These are phyloP conservation scores for Solea solea DNA, from an alignment of 2,113 vertebrate genomes.

Conservation along the genomic window DNA sequence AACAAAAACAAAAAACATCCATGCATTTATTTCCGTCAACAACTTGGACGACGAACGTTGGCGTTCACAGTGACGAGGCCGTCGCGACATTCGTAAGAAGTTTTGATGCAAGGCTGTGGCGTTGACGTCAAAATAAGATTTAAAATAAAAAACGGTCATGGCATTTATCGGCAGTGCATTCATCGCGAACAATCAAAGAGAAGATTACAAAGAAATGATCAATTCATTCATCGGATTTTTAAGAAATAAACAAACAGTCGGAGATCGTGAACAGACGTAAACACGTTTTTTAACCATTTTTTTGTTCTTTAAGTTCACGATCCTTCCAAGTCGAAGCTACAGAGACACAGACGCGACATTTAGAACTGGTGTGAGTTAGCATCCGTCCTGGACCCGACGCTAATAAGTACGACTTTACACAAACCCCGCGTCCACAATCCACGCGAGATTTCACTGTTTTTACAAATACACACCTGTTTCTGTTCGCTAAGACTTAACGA, in stretches of 20 bases:
- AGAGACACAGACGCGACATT: constrained; percentile 45
- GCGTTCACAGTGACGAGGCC: constrained; percentile 48
- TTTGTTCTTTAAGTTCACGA: constrained; percentile 39
- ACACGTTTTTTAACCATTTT: constrained; percentile 18
- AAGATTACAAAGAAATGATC: constrained; percentile 10
- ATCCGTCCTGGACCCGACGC: too few relatives aligned
- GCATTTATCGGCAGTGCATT: constrained; percentile 62
- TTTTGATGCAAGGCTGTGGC: constrained; percentile 49
- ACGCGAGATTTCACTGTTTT: too few relatives aligned
- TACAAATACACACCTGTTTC: too few relatives aligned
- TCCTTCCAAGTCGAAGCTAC: constrained; percentile 74
- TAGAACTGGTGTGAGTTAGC: too few relatives aligned
- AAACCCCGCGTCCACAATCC: too few relatives aligned
- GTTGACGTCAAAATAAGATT: neutral
- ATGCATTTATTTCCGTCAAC: neutral
- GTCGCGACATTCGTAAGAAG: constrained; percentile 37
- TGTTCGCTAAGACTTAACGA: too few relatives aligned
- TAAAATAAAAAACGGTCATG: constrained; percentile 31
- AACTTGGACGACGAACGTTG: constrained; percentile 12
- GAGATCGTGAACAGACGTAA: constrained; percentile 14
- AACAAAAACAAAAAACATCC: too few relatives aligned
- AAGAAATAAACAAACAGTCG: constrained; percentile 19
- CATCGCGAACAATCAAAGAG: constrained; percentile 26
- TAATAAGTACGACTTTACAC: too few relatives aligned
- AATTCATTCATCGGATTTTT: constrained; percentile 2